Conservation (phyloP, 2,113 vertebrate genomes). For the Butastur rufipennis region DNA sequence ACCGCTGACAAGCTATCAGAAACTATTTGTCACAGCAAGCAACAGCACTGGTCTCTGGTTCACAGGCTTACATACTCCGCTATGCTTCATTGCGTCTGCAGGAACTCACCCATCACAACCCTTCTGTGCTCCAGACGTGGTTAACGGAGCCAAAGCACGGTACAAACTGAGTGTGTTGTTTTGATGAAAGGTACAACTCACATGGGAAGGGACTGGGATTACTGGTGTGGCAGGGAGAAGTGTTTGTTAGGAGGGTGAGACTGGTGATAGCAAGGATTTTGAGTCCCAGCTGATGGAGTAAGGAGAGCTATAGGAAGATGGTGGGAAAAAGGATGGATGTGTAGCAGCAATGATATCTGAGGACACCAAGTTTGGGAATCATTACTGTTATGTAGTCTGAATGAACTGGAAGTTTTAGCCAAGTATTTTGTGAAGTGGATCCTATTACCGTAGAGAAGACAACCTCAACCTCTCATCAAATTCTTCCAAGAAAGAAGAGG, state of each 20-base stretch:
- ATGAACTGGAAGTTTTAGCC: background rate
- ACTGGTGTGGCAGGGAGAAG: background rate
- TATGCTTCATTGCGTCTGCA: background rate
- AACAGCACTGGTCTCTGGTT: background rate
- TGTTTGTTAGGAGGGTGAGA: background rate
- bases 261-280: background rate
- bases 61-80: background rate
- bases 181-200: background rate
- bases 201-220: background rate
- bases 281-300: background rate
- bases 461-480: background rate
- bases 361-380: background rate
- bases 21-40: background rate
- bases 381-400: background rate
- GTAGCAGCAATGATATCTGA: background rate
- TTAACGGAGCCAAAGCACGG: background rate
- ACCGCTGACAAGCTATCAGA: background rate
- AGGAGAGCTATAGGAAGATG: background rate
- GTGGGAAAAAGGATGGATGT: background rate
- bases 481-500: background rate
- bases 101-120: background rate
- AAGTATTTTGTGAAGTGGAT: background rate
- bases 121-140: accelerated
- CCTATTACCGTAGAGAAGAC: background rate
- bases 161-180: background rate